Percentiles rank a stretch among this genome's conserved stretches.
These are phyloP conservation scores for Polypterus bichir DNA, from an alignment of 2,113 vertebrate genomes.

Conservation along the genomic window DNA sequence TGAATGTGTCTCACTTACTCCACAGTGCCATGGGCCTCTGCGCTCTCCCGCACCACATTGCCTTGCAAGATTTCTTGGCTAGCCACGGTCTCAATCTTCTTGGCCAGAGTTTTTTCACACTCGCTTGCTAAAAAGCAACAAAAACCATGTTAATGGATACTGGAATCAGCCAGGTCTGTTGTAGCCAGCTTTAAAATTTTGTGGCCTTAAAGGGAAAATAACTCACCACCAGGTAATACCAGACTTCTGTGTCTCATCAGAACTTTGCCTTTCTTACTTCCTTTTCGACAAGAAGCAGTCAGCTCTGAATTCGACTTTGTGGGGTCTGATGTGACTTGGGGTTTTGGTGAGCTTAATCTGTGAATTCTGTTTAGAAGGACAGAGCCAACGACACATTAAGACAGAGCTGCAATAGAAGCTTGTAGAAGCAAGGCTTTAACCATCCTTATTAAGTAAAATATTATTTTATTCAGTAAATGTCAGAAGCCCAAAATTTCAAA, in stretches of 20 bases:
- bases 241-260: constrained; percentile 44
- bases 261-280: background rate
- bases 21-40: constrained; percentile 74
- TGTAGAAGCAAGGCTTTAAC: too few species aligned
- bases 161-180: background rate
- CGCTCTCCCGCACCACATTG: constrained; percentile 60
- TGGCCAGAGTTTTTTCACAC: constrained; percentile 33
- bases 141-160: constrained; percentile 5
- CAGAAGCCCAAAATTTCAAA: too few species aligned
- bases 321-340: too few species aligned
- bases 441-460: too few species aligned
- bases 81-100: constrained; percentile 63
- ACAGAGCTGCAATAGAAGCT: too few species aligned
- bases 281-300: too few species aligned
- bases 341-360: too few species aligned
- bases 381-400: too few species aligned
- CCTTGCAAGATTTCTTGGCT: constrained; percentile 73
- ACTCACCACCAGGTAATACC: constrained; percentile 44
- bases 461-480: too few species aligned
- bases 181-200: background rate
- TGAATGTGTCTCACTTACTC: constrained; percentile 63
- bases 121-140: constrained; percentile 18
- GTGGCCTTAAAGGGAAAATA: background rate
- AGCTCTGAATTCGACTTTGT: too few species aligned
- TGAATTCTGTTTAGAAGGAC: too few species aligned